Percentiles rank a stretch among this genome's conserved stretches.
These are phyloP conservation scores for Brachymystax lenok DNA, from an alignment of 2,797 vertebrate genomes.

Conservation along the genomic window DNA sequence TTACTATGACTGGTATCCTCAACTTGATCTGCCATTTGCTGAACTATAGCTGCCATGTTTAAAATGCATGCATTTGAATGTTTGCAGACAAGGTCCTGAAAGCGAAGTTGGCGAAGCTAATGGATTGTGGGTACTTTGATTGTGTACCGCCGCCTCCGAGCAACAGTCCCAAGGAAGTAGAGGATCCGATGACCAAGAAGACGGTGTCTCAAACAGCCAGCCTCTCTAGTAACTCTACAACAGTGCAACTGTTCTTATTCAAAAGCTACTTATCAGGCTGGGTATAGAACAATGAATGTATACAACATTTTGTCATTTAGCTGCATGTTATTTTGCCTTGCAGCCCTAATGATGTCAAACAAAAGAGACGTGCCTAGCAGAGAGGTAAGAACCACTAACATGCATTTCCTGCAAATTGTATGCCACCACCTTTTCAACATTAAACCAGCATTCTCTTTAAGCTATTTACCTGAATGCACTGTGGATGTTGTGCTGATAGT, in stretches of 20 bases:
- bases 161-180: constrained; percentile 43
- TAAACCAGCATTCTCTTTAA: not conserved
- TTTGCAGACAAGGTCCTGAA: constrained; percentile 81
- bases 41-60: not conserved
- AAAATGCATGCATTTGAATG: not conserved
- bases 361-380: constrained; percentile 74
- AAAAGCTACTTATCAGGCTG: not conserved
- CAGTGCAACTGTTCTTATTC: not conserved
- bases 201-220: constrained; percentile 50
- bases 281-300: not conserved
- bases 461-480: constrained; percentile 1
- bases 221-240: constrained; percentile 51
- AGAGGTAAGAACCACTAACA: constrained; percentile 78
- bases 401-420: not conserved
- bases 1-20: not conserved
- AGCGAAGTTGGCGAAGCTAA: constrained; percentile 82
- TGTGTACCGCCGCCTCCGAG: constrained; percentile 76
- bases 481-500: constrained; percentile 41
- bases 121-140: constrained; percentile 89
- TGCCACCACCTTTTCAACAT: not conserved
- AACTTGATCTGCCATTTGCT: not conserved
- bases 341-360: constrained; percentile 74
- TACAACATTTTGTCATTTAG: not conserved
- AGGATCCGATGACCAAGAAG: constrained; percentile 54
- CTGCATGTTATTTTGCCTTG: constrained; percentile 5